phyloP scores from a whole-genome alignment of 1,140 invertebrate species.

The Tetraneura akinire region DNA sequence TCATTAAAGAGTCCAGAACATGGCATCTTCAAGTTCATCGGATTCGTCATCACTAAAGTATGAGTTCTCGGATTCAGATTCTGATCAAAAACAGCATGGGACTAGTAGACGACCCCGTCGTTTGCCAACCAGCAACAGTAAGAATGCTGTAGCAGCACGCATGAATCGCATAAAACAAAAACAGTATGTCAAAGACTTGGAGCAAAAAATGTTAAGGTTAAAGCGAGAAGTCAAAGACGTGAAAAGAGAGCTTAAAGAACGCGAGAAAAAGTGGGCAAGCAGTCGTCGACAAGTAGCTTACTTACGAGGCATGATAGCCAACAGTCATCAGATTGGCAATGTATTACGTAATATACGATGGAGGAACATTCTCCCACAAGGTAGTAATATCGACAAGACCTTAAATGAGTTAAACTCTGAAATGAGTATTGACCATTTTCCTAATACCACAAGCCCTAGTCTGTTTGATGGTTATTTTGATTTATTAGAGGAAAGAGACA shows the following conservation, averaged over 20 bases:
- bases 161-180: slow-evolving; percentile 46
- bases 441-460: slow-evolving; percentile 25
- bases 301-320: slow-evolving; percentile 4
- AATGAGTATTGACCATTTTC: slow-evolving; percentile 21
- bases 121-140: slow-evolving; percentile 41
- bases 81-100: neutral
- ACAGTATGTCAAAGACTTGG: slow-evolving; percentile 28
- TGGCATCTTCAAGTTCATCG: slow-evolving; percentile 9
- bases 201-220: neutral
- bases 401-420: slow-evolving; percentile 46
- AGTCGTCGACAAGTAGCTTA: slow-evolving; percentile 28
- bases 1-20: neutral
- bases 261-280: neutral
- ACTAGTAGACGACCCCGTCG: slow-evolving; percentile 1
- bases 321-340: slow-evolving; percentile 26
- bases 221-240: neutral
- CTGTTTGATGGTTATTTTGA: slow-evolving; percentile 50
- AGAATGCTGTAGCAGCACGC: slow-evolving; percentile 30
- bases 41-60: neutral
- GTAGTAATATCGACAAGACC: slow-evolving; percentile 42
- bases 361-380: slow-evolving; percentile 38
- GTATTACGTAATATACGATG: slow-evolving; percentile 34
- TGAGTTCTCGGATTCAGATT: slow-evolving; percentile 24
- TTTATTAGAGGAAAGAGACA: slow-evolving; percentile 43
- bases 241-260: neutral